phyloP scores from a whole-genome alignment of 2,113 vertebrate genomes.

The Danionella cerebrum region DNA sequence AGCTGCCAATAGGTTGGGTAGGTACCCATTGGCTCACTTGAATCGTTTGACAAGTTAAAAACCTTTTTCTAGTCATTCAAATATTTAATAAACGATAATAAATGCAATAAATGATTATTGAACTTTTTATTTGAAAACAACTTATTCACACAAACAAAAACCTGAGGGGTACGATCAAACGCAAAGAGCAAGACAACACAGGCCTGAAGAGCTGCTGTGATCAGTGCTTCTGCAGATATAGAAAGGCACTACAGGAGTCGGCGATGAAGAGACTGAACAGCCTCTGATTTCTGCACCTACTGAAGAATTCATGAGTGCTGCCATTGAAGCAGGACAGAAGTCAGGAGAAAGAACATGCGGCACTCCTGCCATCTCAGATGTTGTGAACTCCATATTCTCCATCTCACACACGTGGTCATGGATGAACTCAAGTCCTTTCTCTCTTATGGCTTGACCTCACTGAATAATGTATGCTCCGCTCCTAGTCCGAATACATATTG shows the following conservation, averaged over 20 bases:
- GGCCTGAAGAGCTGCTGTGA: too few species aligned
- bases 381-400: background rate
- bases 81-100: too few species aligned
- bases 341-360: background rate
- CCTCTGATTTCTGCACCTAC: conserved; percentile 14
- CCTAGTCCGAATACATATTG: background rate
- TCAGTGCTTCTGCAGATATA: background rate
- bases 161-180: too few species aligned
- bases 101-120: too few species aligned
- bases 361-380: background rate
- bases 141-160: too few species aligned
- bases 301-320: conserved; percentile 30
- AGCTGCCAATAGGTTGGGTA: too few species aligned
- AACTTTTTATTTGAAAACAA: too few species aligned
- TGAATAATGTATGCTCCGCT: background rate
- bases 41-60: too few species aligned
- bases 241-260: background rate
- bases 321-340: background rate
- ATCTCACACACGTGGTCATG: background rate
- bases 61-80: too few species aligned
- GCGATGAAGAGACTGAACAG: background rate
- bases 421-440: background rate
- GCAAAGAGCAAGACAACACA: too few species aligned
- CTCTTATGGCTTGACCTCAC: background rate
- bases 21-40: too few species aligned